These are phyloP conservation scores for Drosophila austrosaltans DNA, from an alignment of 2,888 invertebrate species.

Conservation along the genomic window DNA sequence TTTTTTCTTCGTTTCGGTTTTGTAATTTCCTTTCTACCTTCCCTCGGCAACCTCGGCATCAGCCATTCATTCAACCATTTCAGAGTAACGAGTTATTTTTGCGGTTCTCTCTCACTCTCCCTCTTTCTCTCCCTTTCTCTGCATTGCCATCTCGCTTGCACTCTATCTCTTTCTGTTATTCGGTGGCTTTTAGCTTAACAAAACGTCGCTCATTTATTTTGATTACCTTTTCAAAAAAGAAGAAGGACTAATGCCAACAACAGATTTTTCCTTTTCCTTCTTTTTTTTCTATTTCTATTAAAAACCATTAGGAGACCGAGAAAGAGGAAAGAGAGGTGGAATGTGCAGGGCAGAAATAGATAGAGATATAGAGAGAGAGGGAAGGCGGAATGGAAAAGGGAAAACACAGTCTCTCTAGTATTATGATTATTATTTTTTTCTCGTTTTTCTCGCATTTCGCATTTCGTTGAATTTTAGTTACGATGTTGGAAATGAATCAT, in stretches of 20 bases:
- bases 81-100: constrained; percentile 66
- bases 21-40: constrained; percentile 11
- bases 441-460: constrained; percentile 24
- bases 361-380: background rate
- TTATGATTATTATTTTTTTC: constrained; percentile 22
- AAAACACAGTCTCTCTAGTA: constrained; percentile 10
- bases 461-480: constrained; percentile 64
- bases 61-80: constrained; percentile 29
- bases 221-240: constrained; percentile 67
- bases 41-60: background rate
- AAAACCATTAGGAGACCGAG: constrained; percentile 35
- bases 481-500: constrained; percentile 66
- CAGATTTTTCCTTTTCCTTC: constrained; percentile 60
- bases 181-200: constrained; percentile 47
- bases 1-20: constrained; percentile 16
- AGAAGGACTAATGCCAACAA: constrained; percentile 43
- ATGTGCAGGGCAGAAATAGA: background rate
- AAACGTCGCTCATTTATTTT: constrained; percentile 77
- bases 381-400: background rate
- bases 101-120: background rate
- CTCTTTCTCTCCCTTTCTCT: background rate
- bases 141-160: background rate
- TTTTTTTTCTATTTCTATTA: constrained; percentile 38
- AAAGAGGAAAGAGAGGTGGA: background rate
- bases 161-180: constrained; percentile 3